Evolutionary conservation across 2,113 vertebrate species (phyloP).

Genomic region (Corydoras maculifer): DNA sequence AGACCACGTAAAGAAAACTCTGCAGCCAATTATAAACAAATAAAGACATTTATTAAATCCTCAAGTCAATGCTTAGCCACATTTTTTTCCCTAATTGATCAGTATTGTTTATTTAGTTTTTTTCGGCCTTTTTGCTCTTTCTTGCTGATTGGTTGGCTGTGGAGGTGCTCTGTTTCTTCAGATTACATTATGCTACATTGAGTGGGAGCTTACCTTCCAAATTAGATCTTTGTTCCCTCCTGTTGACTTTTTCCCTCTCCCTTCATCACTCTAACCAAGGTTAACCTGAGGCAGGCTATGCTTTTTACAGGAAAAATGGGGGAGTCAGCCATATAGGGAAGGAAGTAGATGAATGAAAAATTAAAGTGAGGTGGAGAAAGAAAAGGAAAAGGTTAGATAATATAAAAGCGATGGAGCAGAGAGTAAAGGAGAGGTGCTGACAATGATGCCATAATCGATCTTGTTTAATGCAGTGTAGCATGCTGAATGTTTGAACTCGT

Average conservation of each 20-base stretch:
- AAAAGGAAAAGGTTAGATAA: neutral
- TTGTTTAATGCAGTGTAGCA: conserved; percentile 55
- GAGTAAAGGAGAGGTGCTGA: conserved; percentile 22
- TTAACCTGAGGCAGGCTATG: conserved; percentile 58
- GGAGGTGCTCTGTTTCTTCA: conserved; percentile 28
- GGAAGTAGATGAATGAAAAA: neutral
- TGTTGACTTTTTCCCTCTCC: conserved; percentile 56
- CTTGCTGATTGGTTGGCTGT: conserved; percentile 17
- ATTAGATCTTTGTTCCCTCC: conserved; percentile 51
- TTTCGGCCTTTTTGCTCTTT: conserved; percentile 19
- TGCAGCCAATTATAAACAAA: too few species aligned
- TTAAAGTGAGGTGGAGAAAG: neutral
- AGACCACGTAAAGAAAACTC: too few species aligned
- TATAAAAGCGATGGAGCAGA: neutral
- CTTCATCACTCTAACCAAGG: conserved; percentile 64
- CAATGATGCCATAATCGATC: conserved; percentile 57
- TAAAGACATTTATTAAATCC: too few species aligned
- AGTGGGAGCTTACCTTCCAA: conserved; percentile 49
- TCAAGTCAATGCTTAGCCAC: too few species aligned
- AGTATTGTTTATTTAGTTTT: neutral
- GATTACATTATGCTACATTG: conserved; percentile 45
- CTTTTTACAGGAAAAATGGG: conserved; percentile 53
- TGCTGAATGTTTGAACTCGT: conserved; percentile 61
- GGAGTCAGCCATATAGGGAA: conserved; percentile 21
- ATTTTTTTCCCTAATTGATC: too few species aligned